Evolutionary conservation across 2,888 invertebrate genomes (phyloP).

Genomic region (Synanthedon formicaeformis): DNA sequence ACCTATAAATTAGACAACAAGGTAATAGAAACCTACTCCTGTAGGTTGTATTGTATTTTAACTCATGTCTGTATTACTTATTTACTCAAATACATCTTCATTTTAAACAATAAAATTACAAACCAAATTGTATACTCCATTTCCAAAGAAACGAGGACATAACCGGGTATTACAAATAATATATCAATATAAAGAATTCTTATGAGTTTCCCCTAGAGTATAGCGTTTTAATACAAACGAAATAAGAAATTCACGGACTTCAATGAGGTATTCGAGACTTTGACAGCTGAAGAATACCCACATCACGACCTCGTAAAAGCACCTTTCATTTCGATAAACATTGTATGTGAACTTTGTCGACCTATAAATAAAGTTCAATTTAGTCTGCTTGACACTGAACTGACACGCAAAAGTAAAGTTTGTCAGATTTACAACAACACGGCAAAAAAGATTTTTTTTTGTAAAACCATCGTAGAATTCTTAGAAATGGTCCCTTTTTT

Average conservation of each 20-base stretch:
- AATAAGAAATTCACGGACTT: background rate
- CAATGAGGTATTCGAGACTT: background rate
- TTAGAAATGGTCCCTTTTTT: constrained; percentile 46
- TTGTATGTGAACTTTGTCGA: background rate
- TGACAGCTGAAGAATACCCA: background rate
- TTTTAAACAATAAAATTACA: no score
- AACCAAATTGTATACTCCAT: no score
- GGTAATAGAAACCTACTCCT: no score
- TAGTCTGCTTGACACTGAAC: background rate
- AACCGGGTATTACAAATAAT: no score
- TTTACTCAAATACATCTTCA: no score
- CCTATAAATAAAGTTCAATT: background rate
- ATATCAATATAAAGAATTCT: no score
- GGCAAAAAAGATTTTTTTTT: constrained; percentile 21
- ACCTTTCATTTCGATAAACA: background rate
- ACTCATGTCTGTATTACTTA: no score
- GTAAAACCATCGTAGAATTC: constrained; percentile 24
- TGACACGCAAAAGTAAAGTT: constrained; percentile 12
- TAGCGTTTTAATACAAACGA: background rate
- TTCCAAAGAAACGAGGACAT: no score
- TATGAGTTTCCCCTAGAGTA: background rate
- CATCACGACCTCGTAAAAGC: background rate
- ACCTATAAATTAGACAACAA: no score
- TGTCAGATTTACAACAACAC: constrained; percentile 4
- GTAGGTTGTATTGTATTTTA: no score